phyloP scores from a whole-genome alignment of 2,888 invertebrate genomes.

The Heteromurus nitidus region DNA sequence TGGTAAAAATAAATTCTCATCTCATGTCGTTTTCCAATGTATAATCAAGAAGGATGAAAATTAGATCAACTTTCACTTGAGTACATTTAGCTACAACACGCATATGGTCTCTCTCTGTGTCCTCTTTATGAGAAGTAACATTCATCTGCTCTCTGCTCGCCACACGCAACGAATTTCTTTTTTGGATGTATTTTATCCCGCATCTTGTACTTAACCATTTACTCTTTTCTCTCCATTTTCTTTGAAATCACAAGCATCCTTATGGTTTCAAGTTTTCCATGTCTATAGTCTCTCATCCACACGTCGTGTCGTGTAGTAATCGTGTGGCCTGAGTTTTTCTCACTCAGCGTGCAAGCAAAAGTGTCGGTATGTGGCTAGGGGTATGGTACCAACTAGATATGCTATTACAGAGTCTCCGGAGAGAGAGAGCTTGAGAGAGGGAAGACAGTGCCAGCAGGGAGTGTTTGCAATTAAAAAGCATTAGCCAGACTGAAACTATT shows the following conservation, averaged over 20 bases:
- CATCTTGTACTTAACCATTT: neutral
- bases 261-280: too few relatives aligned
- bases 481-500: constrained; percentile 52
- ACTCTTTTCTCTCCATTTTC: neutral
- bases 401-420: constrained; percentile 29
- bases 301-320: neutral
- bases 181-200: neutral
- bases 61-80: constrained; percentile 4
- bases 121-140: neutral
- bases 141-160: neutral
- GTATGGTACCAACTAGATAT: neutral
- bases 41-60: neutral
- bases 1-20: neutral
- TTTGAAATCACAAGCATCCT: too few relatives aligned
- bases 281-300: neutral
- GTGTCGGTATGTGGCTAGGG: neutral
- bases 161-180: neutral
- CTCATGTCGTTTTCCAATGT: neutral
- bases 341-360: neutral
- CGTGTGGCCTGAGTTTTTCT: neutral
- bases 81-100: too few relatives aligned
- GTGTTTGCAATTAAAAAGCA: constrained; percentile 68
- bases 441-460: constrained; percentile 59
- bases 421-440: constrained; percentile 29
- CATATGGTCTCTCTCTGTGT: neutral